Evolutionary conservation across 2,797 vertebrate species (phyloP), one percentile per base, ranked within the genome.

Genomic region (Crenuchus spilurus): DNA sequence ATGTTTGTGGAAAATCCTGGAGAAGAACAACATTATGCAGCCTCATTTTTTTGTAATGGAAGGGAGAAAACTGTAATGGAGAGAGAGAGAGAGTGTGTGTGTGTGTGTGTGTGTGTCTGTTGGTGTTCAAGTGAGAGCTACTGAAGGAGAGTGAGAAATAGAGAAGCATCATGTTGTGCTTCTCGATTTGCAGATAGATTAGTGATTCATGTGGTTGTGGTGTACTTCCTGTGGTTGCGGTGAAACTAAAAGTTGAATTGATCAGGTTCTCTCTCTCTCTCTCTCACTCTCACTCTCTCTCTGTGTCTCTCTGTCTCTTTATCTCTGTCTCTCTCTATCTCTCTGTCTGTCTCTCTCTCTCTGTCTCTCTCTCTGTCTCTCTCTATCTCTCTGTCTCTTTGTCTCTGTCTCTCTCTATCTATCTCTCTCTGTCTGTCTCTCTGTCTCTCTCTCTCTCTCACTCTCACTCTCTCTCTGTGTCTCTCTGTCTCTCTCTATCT

Each of bases 171-270:
- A n/a, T n/a, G 26, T 54, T 20, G 41, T 28, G 1, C 52, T n/a
- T 22, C 1, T 13, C 4, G 52, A 62, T 67, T 48, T 72, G 22
- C 61, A 39, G 41, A 42, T 24, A 28, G 18, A 35, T 71, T 31
- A 26, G 30, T 33, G 68, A 6, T 57, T 57, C 67, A 41, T 60
- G 54, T 60, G 57, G 33, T 9, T 24, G 58, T 30, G 18, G 63
- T 46, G 44, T 49, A 16, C 35, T 46, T 68, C 33, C 63, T 73
- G 70, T 42, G 55, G 70, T 44, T 74, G 30, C 58, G 37, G 57
- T 48, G 11, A 64, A 57, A 13, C n/a, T 51, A 18, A 35, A 60
- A 44, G 22, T 41, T 58, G 52, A 10, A 14, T 18, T 18, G 13
- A 28, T 31, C n/a, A n/a, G n/a, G n/a, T n/a, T n/a, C n/a, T n/a